Evolutionary conservation across 2,797 vertebrate genomes (phyloP).

Genomic region (Heterohyrax brucei): DNA sequence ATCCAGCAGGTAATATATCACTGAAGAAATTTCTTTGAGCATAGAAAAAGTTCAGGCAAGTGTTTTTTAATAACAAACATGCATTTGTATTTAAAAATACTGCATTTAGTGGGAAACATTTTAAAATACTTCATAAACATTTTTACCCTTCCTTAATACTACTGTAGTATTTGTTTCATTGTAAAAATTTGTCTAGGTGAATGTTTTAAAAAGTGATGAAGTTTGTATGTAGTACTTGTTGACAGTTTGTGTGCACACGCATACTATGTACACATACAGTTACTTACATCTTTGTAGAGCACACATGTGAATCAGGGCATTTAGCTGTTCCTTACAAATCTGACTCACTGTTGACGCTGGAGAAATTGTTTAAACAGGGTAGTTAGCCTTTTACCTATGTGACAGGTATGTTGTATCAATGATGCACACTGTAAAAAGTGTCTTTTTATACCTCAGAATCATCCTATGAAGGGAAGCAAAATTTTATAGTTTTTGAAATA

Average conservation of each 20-base stretch:
- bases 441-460: constrained; percentile 54
- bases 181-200: constrained; percentile 62
- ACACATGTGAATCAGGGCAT: neutral
- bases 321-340: constrained; percentile 47
- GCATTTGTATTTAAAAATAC: constrained; percentile 42
- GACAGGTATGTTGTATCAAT: constrained; percentile 27
- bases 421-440: constrained; percentile 62
- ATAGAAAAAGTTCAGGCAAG: constrained; percentile 57
- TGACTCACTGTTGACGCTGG: constrained; percentile 45
- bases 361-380: constrained; percentile 61
- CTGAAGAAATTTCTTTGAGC: constrained; percentile 38
- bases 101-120: constrained; percentile 41
- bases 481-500: constrained; percentile 65
- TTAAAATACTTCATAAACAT: constrained; percentile 47
- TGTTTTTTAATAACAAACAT: constrained; percentile 48
- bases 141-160: neutral
- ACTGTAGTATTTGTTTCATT: constrained; percentile 31
- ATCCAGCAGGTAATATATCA: constrained; percentile 46
- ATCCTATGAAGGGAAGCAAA: constrained; percentile 30
- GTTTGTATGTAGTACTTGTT: constrained; percentile 64
- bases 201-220: constrained; percentile 34
- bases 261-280: too few species aligned
- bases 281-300: neutral
- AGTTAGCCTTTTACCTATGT: constrained; percentile 58
- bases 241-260: neutral